Evolutionary conservation across 1,140 invertebrate genomes (phyloP).

Genomic region (Limonius californicus): DNA sequence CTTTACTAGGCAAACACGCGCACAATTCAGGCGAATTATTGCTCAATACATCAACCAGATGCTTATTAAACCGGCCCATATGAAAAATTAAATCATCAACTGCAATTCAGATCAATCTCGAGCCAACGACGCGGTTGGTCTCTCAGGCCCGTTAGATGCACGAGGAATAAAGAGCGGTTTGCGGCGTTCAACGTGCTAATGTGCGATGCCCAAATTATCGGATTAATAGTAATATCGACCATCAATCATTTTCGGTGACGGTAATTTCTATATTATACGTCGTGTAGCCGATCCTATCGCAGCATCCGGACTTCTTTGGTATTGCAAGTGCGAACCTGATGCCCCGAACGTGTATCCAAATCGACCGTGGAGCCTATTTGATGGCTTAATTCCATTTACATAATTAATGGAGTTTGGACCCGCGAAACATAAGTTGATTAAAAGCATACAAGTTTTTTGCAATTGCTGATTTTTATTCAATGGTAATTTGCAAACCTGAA

Average conservation of each 20-base stretch:
- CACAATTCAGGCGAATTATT: slow-evolving; percentile 3
- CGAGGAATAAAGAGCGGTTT: not conserved
- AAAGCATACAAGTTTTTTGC: too few relatives aligned
- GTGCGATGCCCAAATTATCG: not conserved
- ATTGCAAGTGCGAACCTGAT: too few relatives aligned
- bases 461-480: too few relatives aligned
- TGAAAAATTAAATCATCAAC: slow-evolving; percentile 14
- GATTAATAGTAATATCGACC: not conserved
- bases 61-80: not conserved
- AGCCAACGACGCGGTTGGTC: slow-evolving; percentile 16
- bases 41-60: not conserved
- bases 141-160: not conserved
- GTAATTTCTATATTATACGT: slow-evolving; percentile 14
- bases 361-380: too few relatives aligned
- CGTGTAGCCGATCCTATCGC: not conserved
- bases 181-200: not conserved
- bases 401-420: too few relatives aligned
- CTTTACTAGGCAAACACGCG: slow-evolving; percentile 15
- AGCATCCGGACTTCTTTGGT: too few relatives aligned
- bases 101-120: slow-evolving; percentile 5
- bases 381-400: too few relatives aligned
- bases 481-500: too few relatives aligned
- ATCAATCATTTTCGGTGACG: slow-evolving; percentile 2
- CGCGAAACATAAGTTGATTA: too few relatives aligned
- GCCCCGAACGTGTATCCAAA: too few relatives aligned